A percentile compares a stretch with the other conserved stretches of the same genome.
Conservation (phyloP, 2,888 invertebrate species). For the Bibio marci region DNA sequence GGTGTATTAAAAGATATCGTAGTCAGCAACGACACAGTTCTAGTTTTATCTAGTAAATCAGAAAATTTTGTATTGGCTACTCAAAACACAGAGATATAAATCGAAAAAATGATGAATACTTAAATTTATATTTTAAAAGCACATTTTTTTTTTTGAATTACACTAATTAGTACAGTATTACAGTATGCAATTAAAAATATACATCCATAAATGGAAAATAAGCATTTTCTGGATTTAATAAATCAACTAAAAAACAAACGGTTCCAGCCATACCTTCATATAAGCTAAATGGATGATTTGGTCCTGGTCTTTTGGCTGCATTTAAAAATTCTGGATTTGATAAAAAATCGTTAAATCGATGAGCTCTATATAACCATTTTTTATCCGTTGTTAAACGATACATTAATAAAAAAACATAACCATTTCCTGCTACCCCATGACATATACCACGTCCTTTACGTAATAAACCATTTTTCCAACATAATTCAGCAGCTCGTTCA, state of each 20-base stretch:
- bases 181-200: not conserved
- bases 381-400: constrained; percentile 54
- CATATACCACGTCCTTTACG: constrained; percentile 81
- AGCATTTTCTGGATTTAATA: constrained; percentile 52
- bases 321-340: constrained; percentile 43
- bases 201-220: constrained; percentile 68
- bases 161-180: too few relatives aligned
- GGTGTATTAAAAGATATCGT: too few relatives aligned
- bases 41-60: too few relatives aligned
- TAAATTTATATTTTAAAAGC: too few relatives aligned
- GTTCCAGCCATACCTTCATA: constrained; percentile 80
- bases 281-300: constrained; percentile 68
- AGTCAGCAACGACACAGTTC: too few relatives aligned
- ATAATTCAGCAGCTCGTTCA: constrained; percentile 49
- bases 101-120: too few relatives aligned
- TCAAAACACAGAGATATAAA: too few relatives aligned
- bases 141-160: too few relatives aligned
- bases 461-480: constrained; percentile 69
- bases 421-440: constrained; percentile 74
- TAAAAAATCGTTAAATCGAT: constrained; percentile 60
- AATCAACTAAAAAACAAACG: constrained; percentile 63
- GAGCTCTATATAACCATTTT: constrained; percentile 56
- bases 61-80: too few relatives aligned
- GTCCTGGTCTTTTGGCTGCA: constrained; percentile 44
- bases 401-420: constrained; percentile 60